Evolutionary conservation across 2,797 vertebrate species (phyloP).

Genomic region (Perodicticus potto): DNA sequence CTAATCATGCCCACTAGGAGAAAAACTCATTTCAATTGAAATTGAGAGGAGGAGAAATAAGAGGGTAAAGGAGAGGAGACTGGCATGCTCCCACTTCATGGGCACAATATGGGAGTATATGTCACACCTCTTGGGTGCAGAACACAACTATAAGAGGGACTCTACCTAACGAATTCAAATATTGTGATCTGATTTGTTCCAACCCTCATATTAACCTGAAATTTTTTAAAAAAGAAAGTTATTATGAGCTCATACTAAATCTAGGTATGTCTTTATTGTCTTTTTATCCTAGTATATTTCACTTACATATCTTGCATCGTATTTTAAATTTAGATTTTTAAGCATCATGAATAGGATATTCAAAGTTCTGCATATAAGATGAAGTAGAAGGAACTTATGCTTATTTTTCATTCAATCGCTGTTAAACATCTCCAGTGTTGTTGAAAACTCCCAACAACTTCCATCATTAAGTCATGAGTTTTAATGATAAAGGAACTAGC

Average conservation of each 20-base stretch:
- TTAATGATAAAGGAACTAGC: not conserved
- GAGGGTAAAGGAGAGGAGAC: too few species aligned
- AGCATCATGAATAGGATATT: not conserved
- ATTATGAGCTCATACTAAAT: not conserved
- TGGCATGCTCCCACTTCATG: too few species aligned
- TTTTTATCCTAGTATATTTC: constrained; percentile 13
- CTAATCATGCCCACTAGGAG: too few species aligned
- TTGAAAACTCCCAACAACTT: not conserved
- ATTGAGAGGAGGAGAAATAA: too few species aligned
- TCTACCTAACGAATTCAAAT: too few species aligned
- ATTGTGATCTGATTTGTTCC: too few species aligned
- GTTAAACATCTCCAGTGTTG: not conserved
- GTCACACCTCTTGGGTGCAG: too few species aligned
- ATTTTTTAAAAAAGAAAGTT: not conserved
- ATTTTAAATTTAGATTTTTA: constrained; percentile 37
- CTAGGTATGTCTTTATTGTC: not conserved
- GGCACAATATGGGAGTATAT: too few species aligned
- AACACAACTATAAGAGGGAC: too few species aligned
- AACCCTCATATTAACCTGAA: too few species aligned
- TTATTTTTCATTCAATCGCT: not conserved
- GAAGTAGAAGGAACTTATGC: not conserved
- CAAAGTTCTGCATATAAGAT: not conserved
- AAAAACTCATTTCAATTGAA: too few species aligned
- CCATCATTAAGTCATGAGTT: not conserved
- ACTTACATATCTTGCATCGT: not conserved